Percentiles rank a stretch among this genome's conserved stretches.
Conservation (phyloP, 2,797 vertebrate genomes). For the Darevskia mixta region DNA sequence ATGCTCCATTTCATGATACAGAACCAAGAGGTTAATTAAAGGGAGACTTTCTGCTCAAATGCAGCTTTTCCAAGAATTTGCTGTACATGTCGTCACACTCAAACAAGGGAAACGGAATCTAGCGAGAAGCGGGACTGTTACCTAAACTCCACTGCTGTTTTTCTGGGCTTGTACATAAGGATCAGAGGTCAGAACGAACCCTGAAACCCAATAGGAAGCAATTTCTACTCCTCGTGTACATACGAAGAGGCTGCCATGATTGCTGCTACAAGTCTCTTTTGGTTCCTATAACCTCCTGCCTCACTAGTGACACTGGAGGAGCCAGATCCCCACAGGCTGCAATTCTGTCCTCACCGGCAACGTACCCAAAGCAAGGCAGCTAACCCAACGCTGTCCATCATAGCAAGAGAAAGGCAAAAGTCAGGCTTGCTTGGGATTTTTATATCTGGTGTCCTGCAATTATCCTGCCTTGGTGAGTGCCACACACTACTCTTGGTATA, state of each 20-base stretch:
- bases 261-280: neutral
- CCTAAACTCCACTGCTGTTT: neutral
- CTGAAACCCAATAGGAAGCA: neutral
- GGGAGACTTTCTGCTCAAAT: neutral
- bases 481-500: neutral
- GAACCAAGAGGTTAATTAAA: constrained; percentile 8
- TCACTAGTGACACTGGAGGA: neutral
- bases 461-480: neutral
- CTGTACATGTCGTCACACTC: constrained; percentile 10
- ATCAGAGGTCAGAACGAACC: constrained; percentile 12
- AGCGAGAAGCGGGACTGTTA: neutral
- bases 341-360: neutral
- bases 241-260: neutral
- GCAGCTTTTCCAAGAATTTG: constrained; percentile 31
- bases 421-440: neutral
- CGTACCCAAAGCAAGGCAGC: neutral
- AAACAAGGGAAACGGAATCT: constrained; percentile 10
- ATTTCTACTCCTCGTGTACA: neutral
- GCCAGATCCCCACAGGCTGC: neutral
- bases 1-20: neutral
- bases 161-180: neutral
- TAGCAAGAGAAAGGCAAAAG: neutral
- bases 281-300: neutral
- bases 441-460: neutral
- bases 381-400: neutral